Conservation (phyloP, 2,113 vertebrate species). For the Thunnus maccoyii region DNA sequence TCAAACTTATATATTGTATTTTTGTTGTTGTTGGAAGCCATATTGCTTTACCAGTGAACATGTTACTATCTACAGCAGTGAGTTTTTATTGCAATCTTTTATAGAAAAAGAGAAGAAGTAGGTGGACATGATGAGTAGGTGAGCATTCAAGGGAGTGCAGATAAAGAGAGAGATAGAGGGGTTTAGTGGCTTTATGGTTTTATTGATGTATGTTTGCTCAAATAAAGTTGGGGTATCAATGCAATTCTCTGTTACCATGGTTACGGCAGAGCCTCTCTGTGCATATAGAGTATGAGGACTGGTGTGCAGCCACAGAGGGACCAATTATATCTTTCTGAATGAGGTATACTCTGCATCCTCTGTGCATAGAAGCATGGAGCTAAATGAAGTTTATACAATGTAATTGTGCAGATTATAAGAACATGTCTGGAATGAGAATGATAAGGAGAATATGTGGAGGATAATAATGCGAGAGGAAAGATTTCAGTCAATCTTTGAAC, state of each 20-base stretch:
- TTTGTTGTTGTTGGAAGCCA: neutral
- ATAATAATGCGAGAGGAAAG: constrained; percentile 15
- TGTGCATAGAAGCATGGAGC: neutral
- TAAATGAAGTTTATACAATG: constrained; percentile 42
- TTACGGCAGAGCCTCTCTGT: constrained; percentile 58
- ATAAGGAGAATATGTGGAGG: neutral
- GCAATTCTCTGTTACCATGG: constrained; percentile 75
- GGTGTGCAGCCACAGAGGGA: constrained; percentile 61
- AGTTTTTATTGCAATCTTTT: neutral
- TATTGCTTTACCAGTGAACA: neutral
- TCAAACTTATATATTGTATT: neutral
- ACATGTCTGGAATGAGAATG: constrained; percentile 41
- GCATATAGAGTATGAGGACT: constrained; percentile 45
- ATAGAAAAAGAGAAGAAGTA: neutral
- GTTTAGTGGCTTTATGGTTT: constrained; percentile 37
- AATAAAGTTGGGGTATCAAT: constrained; percentile 60
- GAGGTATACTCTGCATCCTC: neutral
- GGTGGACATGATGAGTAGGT: constrained; percentile 6
- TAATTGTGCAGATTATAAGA: constrained; percentile 54
- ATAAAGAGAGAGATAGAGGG: neutral
- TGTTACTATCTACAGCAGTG: neutral
- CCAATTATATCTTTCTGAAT: constrained; percentile 74
- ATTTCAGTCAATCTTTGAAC: constrained; percentile 2
- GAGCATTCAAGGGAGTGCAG: constrained; percentile 2
- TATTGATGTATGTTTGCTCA: constrained; percentile 61